Conservation (phyloP, 2,797 vertebrate genomes). For the Clarias laeviceps region DNA sequence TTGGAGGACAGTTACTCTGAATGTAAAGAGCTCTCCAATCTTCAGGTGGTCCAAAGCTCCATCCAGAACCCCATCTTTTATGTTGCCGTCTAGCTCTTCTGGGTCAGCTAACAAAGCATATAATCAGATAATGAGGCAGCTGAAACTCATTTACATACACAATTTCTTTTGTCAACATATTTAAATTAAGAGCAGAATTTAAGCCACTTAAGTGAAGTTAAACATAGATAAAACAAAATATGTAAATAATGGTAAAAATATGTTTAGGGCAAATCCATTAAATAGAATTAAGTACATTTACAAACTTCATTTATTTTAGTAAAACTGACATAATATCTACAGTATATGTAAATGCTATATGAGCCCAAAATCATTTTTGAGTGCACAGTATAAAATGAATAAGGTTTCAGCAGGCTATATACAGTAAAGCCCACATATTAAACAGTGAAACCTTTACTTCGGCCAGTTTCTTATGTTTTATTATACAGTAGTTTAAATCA, state of each 20-base stretch:
- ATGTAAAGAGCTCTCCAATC: conserved; percentile 90
- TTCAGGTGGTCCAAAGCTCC: conserved; percentile 82
- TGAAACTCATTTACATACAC: not conserved
- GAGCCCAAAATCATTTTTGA: not conserved
- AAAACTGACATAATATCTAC: not conserved
- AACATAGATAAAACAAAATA: no score
- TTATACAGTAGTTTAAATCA: not conserved
- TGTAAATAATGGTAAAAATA: no score
- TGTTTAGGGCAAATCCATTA: no score
- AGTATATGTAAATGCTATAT: no score
- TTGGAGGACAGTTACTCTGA: conserved; percentile 94
- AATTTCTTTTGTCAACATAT: no score
- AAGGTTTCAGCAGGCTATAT: not conserved
- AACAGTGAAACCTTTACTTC: not conserved
- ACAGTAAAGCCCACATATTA: not conserved
- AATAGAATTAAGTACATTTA: no score
- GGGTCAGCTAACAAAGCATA: conserved; percentile 67
- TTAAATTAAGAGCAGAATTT: no score
- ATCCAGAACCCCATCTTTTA: conserved; percentile 82
- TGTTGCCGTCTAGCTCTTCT: conserved; percentile 81
- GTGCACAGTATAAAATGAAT: not conserved
- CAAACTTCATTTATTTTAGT: no score
- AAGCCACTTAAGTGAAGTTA: no score
- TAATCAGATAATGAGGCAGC: not conserved
- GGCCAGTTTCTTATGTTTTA: not conserved